A percentile compares a stretch with the other conserved stretches of the same genome.
phyloP scores from a whole-genome alignment of 2,888 invertebrate species.

The Papilio elwesi region DNA sequence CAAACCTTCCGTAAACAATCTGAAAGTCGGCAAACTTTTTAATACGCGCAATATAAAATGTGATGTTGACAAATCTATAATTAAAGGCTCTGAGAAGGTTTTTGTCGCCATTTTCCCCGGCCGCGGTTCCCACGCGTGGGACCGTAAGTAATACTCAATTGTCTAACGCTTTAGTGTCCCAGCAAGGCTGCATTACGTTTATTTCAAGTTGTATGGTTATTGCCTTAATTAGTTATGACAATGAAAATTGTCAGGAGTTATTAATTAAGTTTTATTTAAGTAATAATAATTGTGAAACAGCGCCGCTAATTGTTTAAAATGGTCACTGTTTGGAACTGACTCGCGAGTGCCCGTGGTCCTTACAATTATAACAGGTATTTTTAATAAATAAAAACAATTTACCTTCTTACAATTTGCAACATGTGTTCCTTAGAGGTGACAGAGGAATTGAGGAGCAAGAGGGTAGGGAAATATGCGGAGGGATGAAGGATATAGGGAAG shows the following conservation, averaged over 20 bases:
- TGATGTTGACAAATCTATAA: conserved; percentile 36
- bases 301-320: not conserved
- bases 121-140: conserved; percentile 32
- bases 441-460: too few relatives aligned
- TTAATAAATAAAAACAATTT: not conserved
- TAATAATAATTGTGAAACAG: conserved; percentile 16
- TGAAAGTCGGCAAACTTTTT: conserved; percentile 25
- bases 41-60: conserved; percentile 20
- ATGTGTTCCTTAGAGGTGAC: too few relatives aligned
- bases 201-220: conserved; percentile 6
- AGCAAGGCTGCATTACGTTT: conserved; percentile 25
- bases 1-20: conserved; percentile 3
- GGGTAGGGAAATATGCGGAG: too few relatives aligned
- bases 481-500: too few relatives aligned
- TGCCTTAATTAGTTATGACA: conserved; percentile 36
- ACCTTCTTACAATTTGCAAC: too few relatives aligned
- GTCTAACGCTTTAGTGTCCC: conserved; percentile 17
- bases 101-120: conserved; percentile 22
- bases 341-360: not conserved
- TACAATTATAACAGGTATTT: not conserved
- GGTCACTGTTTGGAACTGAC: not conserved
- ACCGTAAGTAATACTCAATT: conserved; percentile 24
- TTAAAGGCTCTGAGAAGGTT: conserved; percentile 34
- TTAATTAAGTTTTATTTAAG: conserved; percentile 35
- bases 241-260: conserved; percentile 20